Evolutionary conservation across 2,113 vertebrate species (phyloP).

Genomic region (Zosterops pallidus): DNA sequence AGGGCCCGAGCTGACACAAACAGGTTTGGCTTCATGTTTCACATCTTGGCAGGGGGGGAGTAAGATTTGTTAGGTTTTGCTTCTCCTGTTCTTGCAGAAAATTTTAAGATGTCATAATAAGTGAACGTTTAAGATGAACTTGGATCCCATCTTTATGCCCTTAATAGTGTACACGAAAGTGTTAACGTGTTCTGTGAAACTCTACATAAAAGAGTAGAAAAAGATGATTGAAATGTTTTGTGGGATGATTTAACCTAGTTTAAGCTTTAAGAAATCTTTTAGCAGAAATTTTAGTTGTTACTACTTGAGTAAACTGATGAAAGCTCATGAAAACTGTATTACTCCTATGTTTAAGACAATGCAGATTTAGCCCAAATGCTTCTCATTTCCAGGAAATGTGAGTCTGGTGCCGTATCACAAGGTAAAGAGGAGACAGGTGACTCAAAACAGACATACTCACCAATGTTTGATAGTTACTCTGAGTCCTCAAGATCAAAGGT

Average conservation of each 20-base stretch:
- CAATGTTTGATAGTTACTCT: slow-evolving; percentile 77
- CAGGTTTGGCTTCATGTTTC: slow-evolving; percentile 71
- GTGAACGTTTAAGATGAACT: not conserved
- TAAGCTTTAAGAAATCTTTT: not conserved
- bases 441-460: slow-evolving; percentile 69
- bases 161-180: rapidly evolving
- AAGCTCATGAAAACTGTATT: not conserved
- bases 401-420: slow-evolving; percentile 57
- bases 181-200: not conserved
- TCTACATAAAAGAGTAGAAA: not conserved
- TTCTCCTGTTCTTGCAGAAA: not conserved
- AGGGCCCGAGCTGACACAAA: slow-evolving; percentile 72
- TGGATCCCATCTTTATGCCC: not conserved
- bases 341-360: not conserved
- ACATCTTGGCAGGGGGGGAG: not conserved
- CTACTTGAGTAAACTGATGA: not conserved
- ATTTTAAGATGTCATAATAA: not conserved
- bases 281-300: not conserved
- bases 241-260: not conserved
- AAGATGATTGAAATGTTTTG: not conserved
- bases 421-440: slow-evolving; percentile 60
- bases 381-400: slow-evolving; percentile 74
- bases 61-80: not conserved
- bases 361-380: not conserved
- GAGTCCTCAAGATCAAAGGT: slow-evolving; percentile 82